Base-by-base conservation (phyloP, 2,888 invertebrate species). In the Leptinotarsa rubiginosa region DNA sequence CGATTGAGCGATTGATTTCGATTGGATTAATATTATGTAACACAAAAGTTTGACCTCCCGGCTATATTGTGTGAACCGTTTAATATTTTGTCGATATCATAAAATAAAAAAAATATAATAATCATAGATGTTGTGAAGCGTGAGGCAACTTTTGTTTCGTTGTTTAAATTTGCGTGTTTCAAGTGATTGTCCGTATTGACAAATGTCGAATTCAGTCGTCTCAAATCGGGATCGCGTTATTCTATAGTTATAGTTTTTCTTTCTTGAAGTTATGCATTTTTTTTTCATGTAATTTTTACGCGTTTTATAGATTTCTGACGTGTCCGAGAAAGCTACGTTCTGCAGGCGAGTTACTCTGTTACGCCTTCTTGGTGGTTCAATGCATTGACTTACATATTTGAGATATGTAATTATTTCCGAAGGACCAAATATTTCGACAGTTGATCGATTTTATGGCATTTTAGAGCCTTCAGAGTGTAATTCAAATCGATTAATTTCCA, bases 241-340 rank as follows among this genome's bases (percentile, higher is more conserved):
- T 85, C 84, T 85, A 86, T 86, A 86, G 86, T 85, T 85, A 84
- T 83, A 85, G 85, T 84, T 84, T 83, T 83, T 67, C 20, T 69
- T 72, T 73, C 68, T 75, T 70, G 70, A 70, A 70, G 68, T 73
- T 73, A 73, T 75, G 70, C 75, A 73, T 73, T 73, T 70, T 70
- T 70, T 73, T 69, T 66, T 64, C 65, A 66, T 72, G 69, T 75
- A 69, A 72, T 68, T 75, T 71, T 73, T 72, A 70, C 69, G 67
- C 68, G 72, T 73, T 69, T 75, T 68, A 72, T 75, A 75, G 75
- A 75, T 75, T 75, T 75, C 75, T 75, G 75, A 73, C 47, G 65
- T 73, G 50, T 70, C 73, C 73, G 70, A 65, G 66, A 70, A 74
- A 74, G 70, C 70, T 74, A 74, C 31, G 50, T 66, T 66, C 62